A percentile compares a stretch with the other conserved stretches of the same genome.
Conservation (phyloP, 2,113 vertebrate genomes). For the Cyanoderma ruficeps region DNA sequence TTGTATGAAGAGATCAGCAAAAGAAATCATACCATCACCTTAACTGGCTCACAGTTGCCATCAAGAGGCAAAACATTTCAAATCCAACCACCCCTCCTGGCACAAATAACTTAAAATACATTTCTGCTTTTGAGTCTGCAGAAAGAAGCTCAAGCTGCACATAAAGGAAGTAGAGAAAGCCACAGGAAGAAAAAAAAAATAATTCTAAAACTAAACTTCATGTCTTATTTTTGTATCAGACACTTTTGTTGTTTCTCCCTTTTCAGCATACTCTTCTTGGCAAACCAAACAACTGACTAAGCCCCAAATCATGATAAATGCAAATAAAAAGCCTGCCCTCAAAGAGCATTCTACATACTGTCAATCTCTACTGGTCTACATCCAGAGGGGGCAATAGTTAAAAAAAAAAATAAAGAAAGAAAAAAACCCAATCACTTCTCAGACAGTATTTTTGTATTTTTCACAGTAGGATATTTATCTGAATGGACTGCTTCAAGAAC, state of each 20-base stretch:
- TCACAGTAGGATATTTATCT: not conserved
- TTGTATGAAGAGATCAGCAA: not conserved
- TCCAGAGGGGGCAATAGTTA: not conserved
- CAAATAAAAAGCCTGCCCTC: not conserved
- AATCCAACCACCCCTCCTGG: not conserved
- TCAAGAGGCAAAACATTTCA: not conserved
- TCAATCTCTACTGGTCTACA: not conserved
- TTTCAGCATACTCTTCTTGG: not conserved
- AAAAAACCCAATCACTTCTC: not conserved
- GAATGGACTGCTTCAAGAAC: not conserved
- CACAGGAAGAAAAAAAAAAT: not conserved
- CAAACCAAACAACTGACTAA: not conserved
- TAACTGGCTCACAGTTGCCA: constrained; percentile 4
- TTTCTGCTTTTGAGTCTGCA: constrained; percentile 21
- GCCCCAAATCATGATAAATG: not conserved
- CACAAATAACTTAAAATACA: not conserved
- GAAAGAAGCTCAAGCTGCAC: constrained; percentile 17
- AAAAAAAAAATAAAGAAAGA: too few species aligned
- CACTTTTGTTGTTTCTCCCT: not conserved
- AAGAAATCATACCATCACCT: not conserved
- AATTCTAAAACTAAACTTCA: not conserved
- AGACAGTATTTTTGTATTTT: not conserved
- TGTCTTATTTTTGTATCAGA: not conserved
- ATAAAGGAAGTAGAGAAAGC: constrained; percentile 50
- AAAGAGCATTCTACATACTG: not conserved